Evolutionary conservation across 1,140 invertebrate species (phyloP), one percentile per base, ranked within the genome.

Genomic region (Papilio xuthus): DNA sequence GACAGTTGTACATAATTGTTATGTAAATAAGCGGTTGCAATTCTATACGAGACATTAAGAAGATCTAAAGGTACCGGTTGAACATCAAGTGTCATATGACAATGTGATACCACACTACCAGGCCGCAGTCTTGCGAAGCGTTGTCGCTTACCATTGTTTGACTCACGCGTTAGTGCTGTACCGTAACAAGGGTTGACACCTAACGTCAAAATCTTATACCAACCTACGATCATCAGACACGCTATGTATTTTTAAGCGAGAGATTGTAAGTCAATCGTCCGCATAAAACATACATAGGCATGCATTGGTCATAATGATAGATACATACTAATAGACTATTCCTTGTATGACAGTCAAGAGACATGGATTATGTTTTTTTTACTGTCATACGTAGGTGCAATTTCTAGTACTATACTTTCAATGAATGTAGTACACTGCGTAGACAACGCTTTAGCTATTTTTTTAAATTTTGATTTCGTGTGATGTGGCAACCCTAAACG

Each of bases 71-170:
- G 71, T 73, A 73, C 42, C 42, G 42, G 71, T 73, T 73, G 20
- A 26, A 4, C 23, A 73, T n/a, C 41, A 70, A 50, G 71, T 73
- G 71, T 73, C 71, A 12, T 50, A 73, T 44, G 77, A 87, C 83
- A 88, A 82, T 86, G 86, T 89, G 86, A 84, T 86, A 86, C 87
- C 84, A 85, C 47, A 85, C 84, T 86, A 85, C 87, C 83, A 83
- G 81, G 56, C 53, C 77, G 82, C 83, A 80, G 86, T 85, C 80
- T 82, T 81, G 82, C 80, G 77, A 60, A 74, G 76, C 79, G 79
- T 86, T 86, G 84, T 85, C 77, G 76, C 77, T 80, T 56, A 69
- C 80, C 74, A 87, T 86, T 88, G 86, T 88, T 79, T 82, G 60
- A 80, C 79, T 80, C 37, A 87, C 82, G 81, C 84, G 82, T 84